Percentiles rank a stretch among this genome's conserved stretches.
phyloP scores from a whole-genome alignment of 2,888 invertebrate genomes.

The Bedellia somnulentella region DNA sequence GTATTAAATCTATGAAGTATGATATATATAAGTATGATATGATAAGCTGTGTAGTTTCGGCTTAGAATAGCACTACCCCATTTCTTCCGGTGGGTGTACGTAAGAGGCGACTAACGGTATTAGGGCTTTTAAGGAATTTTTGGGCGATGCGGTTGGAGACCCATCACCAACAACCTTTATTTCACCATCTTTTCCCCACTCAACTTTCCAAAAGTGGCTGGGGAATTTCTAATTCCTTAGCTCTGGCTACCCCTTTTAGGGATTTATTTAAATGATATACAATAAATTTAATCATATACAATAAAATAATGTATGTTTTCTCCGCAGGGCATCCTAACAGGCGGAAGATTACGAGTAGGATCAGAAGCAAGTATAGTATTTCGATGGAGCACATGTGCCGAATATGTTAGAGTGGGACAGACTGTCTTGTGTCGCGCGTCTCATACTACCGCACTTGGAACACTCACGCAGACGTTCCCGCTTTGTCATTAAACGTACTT shows the following conservation, averaged over 20 bases:
- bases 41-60: no score
- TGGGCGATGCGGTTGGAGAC: no score
- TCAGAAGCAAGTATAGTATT: constrained; percentile 86
- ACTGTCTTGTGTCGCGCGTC: constrained; percentile 73
- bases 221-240: no score
- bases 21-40: neutral
- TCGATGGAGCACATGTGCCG: constrained; percentile 86
- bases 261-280: neutral
- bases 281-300: neutral
- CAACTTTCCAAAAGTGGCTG: no score
- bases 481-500: no score
- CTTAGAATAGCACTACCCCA: no score
- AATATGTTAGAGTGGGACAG: constrained; percentile 59
- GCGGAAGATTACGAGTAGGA: constrained; percentile 74
- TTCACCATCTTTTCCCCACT: no score
- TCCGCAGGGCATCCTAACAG: constrained; percentile 62
- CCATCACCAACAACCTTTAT: no score
- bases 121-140: no score
- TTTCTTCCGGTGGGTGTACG: no score
- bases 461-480: constrained; percentile 78
- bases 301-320: constrained; percentile 6
- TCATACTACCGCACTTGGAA: constrained; percentile 83
- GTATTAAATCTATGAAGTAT: neutral
- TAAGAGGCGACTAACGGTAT: no score
- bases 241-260: no score